Base-by-base conservation (phyloP, 2,113 vertebrate genomes). In the Hystrix cristata region DNA sequence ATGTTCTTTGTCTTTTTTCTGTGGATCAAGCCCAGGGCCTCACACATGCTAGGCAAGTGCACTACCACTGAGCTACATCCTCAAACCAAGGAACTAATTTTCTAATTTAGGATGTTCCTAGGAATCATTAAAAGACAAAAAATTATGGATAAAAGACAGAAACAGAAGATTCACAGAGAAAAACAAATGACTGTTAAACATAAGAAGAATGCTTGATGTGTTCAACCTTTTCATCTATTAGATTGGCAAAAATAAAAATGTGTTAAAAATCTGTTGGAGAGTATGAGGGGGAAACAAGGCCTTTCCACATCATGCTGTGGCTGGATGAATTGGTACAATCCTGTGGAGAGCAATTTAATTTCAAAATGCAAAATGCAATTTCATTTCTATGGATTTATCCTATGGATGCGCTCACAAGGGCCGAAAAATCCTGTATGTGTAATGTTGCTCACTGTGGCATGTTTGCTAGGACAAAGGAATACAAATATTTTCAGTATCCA, bases 291-390 rank as follows among this genome's bases (percentile, higher is more conserved):
- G 34, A 89, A 92, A 46, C 0, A 18, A 85, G 60, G 67, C n/a
- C 38, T 48, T 59, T 7, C 53, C 5, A 5, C 34, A 4, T 25
- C 31, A 48, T 88, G 48, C 55, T 43, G n/a, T 82, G 82, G 89
- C 67, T 64, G 64, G 81, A 48, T 87, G 85, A 96, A 76, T 43
- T 31, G 59, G 59, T 62, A 43, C 2, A 19, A 43, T 92, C 94
- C 81, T 85, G 43, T 60, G 87, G 88, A 91, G 78, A 96, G 62
- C 88, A 90, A 78, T 92, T 94, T 79, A 76, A 95, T 90, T 88
- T 89, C 85, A 72, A 87, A 92, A 91, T 78, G 94, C 94, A 97
- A 90, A 95, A 31, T 53, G 80, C 76, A 84, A 72, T 95, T 95
- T 90, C 19, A 71, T 94, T 90, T 94, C 84, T 79, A 34, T 92